Evolutionary conservation across 2,797 vertebrate species (phyloP), one percentile per base, ranked within the genome.

Genomic region (Spinus olivaceus): DNA sequence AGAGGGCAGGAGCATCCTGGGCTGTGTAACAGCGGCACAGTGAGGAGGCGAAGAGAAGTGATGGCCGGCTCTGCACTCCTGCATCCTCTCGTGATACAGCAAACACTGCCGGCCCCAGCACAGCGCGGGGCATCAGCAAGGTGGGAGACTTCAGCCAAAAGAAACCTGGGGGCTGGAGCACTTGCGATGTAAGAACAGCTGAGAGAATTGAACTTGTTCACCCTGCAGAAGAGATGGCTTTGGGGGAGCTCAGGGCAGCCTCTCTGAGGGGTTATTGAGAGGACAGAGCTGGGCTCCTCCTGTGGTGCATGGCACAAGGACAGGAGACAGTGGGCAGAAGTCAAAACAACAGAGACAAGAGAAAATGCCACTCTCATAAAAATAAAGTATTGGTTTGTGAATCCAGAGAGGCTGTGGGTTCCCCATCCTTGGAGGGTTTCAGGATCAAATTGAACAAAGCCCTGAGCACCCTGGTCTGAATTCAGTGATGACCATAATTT

Each of bases 11-110:
- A 66, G 51, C 51, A 46, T 15, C 72, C 72, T 53, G 67, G 30
- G 84, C 64, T 93, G 71, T 79, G 76, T 50, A 73, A 95, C 86
- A 94, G 87, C 37, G 30, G 89, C 92, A 93, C 87, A 12, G 59
- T 59, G 71, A 92, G 79, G 86, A 92, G 30, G 53, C 5, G 3
- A 4, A 14, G 64, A 60, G 89, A 93, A 96, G 10, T 49, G 84
- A 80, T 27, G 4, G 61, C 35, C 41, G 60, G 9, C 37, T 41
- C 59, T 13, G 44, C 28, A 2, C 32, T 64, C 12, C 25, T 7
- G 25, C 63, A 51, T 9, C 25, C 0, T 9, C 2, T 7, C 12
- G 27, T 30, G 39, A 51, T 18, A 57, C 11, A 39, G 74, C 35
- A 37, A 54, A 32, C 35, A 14, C 3, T 2, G 46, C 4, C 28